Evolutionary conservation across 2,113 vertebrate species (phyloP).

Genomic region (Zingel zingel): DNA sequence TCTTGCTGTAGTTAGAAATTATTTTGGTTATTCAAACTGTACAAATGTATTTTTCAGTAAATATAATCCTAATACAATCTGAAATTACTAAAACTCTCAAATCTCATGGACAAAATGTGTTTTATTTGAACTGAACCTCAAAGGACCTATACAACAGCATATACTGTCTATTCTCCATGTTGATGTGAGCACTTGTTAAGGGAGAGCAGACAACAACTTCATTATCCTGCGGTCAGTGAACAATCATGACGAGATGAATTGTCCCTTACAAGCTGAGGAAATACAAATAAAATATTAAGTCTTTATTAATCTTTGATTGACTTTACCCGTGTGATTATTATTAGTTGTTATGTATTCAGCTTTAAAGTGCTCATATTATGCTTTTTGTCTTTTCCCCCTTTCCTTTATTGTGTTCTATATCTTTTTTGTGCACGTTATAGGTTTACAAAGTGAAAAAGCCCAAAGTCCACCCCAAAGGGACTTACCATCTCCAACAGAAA

Average conservation of each 20-base stretch:
- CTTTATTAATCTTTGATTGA: slow-evolving; percentile 21
- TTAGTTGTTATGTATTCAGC: neutral
- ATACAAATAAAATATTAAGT: slow-evolving; percentile 19
- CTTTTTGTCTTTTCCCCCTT: no score
- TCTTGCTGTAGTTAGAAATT: neutral
- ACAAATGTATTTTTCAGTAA: neutral
- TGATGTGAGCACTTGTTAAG: slow-evolving; percentile 1
- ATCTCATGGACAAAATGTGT: neutral
- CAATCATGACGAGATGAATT: slow-evolving; percentile 16
- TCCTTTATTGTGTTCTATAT: no score
- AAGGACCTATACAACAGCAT: neutral
- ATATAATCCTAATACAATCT: neutral
- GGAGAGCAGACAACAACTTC: slow-evolving; percentile 4
- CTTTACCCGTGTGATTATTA: slow-evolving; percentile 2
- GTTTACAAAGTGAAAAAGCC: no score
- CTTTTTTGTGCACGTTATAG: no score
- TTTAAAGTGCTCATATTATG: neutral
- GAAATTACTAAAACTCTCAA: neutral
- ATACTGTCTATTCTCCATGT: slow-evolving; percentile 1
- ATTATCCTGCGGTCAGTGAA: slow-evolving; percentile 15
- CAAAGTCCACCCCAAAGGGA: no score
- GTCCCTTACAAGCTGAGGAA: neutral
- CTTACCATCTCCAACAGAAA: no score
- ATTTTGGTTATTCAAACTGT: neutral
- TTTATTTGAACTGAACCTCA: neutral